A percentile compares a stretch with the other conserved stretches of the same genome.
Evolutionary conservation across 2,797 vertebrate species (phyloP).

Genomic region (Masticophis lateralis): DNA sequence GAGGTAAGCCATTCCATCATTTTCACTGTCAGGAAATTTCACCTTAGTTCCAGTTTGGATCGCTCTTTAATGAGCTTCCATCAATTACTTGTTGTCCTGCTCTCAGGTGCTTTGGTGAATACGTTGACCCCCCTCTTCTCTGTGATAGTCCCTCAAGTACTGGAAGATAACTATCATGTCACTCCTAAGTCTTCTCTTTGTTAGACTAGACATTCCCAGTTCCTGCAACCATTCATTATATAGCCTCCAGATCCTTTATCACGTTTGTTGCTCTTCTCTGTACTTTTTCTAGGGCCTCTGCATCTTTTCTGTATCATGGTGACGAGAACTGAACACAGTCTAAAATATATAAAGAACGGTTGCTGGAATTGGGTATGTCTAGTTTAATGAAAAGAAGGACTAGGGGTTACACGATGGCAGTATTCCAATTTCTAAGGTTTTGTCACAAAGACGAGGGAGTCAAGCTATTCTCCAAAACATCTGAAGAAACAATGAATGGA

Average conservation of each 20-base stretch:
- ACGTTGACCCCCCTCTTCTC: not conserved
- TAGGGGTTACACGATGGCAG: too few species aligned
- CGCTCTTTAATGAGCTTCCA: not conserved
- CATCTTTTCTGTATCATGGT: not conserved
- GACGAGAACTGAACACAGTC: not conserved
- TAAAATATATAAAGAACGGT: too few species aligned
- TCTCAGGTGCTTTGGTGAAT: not conserved
- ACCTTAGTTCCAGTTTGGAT: not conserved
- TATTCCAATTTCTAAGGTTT: too few species aligned
- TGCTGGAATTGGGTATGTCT: too few species aligned
- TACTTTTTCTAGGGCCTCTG: not conserved
- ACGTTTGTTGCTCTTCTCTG: not conserved
- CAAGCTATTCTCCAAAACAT: too few species aligned
- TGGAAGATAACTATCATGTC: not conserved
- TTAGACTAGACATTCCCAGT: not conserved
- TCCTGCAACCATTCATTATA: not conserved
- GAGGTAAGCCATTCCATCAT: not conserved
- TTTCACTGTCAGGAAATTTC: not conserved
- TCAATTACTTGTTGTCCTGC: not conserved
- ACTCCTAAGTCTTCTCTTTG: not conserved
- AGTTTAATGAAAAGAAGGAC: too few species aligned
- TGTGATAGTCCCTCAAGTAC: not conserved
- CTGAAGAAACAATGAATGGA: too few species aligned
- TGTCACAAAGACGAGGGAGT: too few species aligned
- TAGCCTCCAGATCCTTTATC: not conserved